Evolutionary conservation across 2,797 vertebrate species (phyloP), one percentile per base, ranked within the genome.

Genomic region (Argya squamiceps): DNA sequence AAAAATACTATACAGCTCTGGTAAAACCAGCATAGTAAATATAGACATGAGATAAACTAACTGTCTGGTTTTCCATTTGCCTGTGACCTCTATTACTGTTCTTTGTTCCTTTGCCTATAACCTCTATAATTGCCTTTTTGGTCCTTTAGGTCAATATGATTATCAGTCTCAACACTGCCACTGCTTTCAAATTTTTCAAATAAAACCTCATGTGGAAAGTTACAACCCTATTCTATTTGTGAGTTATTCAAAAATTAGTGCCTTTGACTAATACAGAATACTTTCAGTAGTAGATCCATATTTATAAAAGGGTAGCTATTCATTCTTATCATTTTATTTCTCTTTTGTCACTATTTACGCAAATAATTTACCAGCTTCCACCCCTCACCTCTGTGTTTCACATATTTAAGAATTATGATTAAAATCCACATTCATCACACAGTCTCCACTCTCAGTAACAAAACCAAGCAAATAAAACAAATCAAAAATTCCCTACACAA

Each of bases 11-110:
- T 44, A 53, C 60, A 67, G 32, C 23, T 78, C 46, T 76, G 63
- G 88, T 73, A 91, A 96, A 90, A 50, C 30, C 75, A 77, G 71
- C 60, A 63, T 27, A 80, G 89, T 91, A 95, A 91, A 93, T 78
- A 92, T 3, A 95, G 80, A 91, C 22, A 62, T 3, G 32, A 84
- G 77, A 96, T 85, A 85, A 97, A 93, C 56, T 89, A 89, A 41
- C 50, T 81, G 37, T 62, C 81, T 80, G 37, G 20, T 80, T 88
- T 95, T 63, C 76, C 39, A 68, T 70, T 68, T 83, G 78, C 64
- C 52, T 87, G 64, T 74, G 88, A 92, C 74, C 87, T 95, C 89
- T 89, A 95, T 91, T 91, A 95, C 68, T 70, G 83, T 88, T 94
- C 78, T 80, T 91, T 94, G 77, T 49, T 91, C 65, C 84, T 76